Evolutionary conservation across 2,888 invertebrate genomes (phyloP).

Genomic region (Taphrorychus bicolor): DNA sequence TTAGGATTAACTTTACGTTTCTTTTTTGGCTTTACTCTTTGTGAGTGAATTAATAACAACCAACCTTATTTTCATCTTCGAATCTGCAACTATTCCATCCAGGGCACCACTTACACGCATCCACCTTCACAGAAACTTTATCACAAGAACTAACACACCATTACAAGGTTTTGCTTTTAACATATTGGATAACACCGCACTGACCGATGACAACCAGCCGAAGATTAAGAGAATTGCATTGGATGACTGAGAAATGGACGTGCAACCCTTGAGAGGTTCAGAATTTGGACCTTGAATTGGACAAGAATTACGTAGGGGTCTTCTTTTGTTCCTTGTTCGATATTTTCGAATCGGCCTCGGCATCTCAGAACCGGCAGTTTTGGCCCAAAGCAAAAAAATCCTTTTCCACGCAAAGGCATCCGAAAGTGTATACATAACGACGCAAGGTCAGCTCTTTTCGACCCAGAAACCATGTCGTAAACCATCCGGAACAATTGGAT

Average conservation of each 20-base stretch:
- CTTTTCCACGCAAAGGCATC: too few relatives aligned
- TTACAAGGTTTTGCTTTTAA: not conserved
- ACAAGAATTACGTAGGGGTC: too few relatives aligned
- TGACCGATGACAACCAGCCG: constrained; percentile 31
- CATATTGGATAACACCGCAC: not conserved
- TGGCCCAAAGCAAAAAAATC: not conserved
- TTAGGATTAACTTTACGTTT: not conserved
- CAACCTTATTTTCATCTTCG: too few relatives aligned
- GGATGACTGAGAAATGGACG: constrained; percentile 41
- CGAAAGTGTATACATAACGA: too few relatives aligned
- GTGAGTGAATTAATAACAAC: too few relatives aligned
- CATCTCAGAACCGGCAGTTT: not conserved
- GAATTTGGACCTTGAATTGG: constrained; percentile 49
- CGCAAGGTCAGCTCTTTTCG: constrained; percentile 33
- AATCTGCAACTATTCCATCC: too few relatives aligned
- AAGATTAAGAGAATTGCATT: constrained; percentile 16
- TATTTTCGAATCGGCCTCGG: too few relatives aligned
- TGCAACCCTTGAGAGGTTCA: not conserved
- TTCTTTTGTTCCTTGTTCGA: too few relatives aligned
- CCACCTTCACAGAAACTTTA: too few relatives aligned
- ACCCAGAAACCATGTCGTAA: constrained; percentile 36
- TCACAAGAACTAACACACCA: not conserved
- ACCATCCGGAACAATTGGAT: constrained; percentile 32
- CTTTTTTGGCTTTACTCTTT: too few relatives aligned
- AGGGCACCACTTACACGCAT: too few relatives aligned